Evolutionary conservation across 2,113 vertebrate genomes (phyloP), one percentile per base, ranked within the genome.

Genomic region (Saccopteryx leptura): DNA sequence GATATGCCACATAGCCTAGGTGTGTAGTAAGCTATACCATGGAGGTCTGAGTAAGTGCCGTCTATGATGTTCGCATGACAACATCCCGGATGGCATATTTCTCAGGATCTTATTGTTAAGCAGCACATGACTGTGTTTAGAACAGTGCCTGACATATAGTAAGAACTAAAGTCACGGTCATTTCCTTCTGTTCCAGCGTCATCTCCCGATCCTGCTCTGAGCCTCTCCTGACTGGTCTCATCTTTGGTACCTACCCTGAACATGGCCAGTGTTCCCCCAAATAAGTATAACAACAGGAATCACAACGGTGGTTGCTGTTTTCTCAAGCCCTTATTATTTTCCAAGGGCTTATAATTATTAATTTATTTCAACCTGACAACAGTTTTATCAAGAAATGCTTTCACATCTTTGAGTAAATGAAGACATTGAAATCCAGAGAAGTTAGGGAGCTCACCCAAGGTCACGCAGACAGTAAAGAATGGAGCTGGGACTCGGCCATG

Each of bases 331-430:
- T 88, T 89, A 66, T 28, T 82, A 19, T 69, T 83, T 86, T 74
- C 10, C 56, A 88, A 7, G 18, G 0, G 4, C 61, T 83, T 90
- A 52, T 75, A 84, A 95, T 3, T 50, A 87, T 65, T n/a, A 54
- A 87, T 19, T 92, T 39, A 79, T 83, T 66, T 2, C 23, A 76
- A 90, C 10, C 31, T 63, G 71, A 63, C 85, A 68, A 68, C 1
- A 31, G 0, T 17, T 8, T 93, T 89, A 52, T 31, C 71, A 54
- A 71, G 10, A 95, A 56, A 83, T 89, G 2, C 6, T 54, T 83
- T 60, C 60, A 39, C 15, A 18, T 7, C 56, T 95, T 92, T 96
- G 52, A 26, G 33, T 75, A 90, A 91, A 65, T 63, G 54, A 90
- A 21, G 46, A 69, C 21, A 76, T n/a, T 15, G 13, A 71, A 88